Evolutionary conservation across 2,113 vertebrate species (phyloP).

Genomic region (Lepidothrix coronata): DNA sequence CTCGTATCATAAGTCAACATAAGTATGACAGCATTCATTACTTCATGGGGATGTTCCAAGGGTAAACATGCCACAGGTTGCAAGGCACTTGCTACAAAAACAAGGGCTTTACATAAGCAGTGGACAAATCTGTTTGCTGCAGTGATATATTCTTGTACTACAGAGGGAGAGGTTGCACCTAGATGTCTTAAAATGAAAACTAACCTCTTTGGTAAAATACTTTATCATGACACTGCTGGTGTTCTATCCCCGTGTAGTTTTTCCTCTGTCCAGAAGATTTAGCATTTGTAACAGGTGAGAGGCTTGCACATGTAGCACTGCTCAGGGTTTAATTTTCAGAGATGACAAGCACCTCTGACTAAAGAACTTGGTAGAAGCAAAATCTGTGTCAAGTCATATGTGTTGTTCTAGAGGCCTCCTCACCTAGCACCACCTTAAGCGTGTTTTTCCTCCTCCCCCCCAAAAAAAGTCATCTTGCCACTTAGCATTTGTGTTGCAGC

Average conservation of each 20-base stretch:
- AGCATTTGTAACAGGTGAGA: background rate
- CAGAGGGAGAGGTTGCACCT: background rate
- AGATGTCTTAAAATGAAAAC: background rate
- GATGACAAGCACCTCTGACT: background rate
- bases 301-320: rapidly evolving
- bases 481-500: background rate
- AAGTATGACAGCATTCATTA: background rate
- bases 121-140: background rate
- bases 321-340: background rate
- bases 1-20: rapidly evolving
- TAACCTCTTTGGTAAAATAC: background rate
- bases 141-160: background rate
- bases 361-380: background rate
- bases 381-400: rapidly evolving
- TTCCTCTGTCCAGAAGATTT: background rate
- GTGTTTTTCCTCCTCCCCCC: background rate
- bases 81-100: background rate
- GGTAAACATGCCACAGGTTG: background rate
- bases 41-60: background rate
- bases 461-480: background rate
- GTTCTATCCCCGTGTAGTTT: background rate
- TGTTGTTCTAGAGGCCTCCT: background rate
- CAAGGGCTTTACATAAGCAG: background rate
- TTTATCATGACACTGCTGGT: background rate
- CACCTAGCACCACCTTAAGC: background rate